Conservation (phyloP, 30 jellyfish, hydroid and myxozoan species). For the Hydractinia echinata region DNA sequence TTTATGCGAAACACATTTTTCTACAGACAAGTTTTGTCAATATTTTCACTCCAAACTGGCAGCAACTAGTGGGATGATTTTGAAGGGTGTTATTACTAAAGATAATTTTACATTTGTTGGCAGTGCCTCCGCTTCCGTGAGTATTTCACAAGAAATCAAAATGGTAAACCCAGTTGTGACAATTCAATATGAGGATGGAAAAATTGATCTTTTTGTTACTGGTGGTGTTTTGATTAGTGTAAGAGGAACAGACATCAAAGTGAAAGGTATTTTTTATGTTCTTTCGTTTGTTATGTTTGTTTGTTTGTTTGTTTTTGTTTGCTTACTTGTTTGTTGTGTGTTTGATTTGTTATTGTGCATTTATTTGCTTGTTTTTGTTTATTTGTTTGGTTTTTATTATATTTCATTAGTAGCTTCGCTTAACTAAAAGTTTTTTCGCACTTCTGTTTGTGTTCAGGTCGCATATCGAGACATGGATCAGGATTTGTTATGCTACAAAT, state of each 20-base stretch:
- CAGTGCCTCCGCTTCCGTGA: constrained; percentile 20
- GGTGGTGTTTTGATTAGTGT: neutral
- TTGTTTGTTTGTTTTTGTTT: too few species aligned
- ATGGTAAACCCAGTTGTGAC: constrained; percentile 4
- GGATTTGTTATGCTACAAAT: constrained; percentile 10
- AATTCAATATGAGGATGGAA: constrained; percentile 5
- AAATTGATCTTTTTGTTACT: neutral
- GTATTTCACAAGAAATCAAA: neutral
- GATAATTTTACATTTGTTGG: constrained; percentile 21
- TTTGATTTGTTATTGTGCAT: too few species aligned
- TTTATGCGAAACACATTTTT: constrained; percentile 5
- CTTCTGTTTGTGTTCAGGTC: neutral
- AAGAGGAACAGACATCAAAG: neutral
- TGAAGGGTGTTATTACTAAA: neutral
- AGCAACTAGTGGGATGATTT: neutral
- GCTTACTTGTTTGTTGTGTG: too few species aligned
- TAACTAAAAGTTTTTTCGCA: too few species aligned
- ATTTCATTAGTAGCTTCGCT: too few species aligned
- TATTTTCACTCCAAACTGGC: constrained; percentile 8
- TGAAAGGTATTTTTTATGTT: neutral
- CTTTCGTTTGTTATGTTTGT: too few species aligned
- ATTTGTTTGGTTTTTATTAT: too few species aligned
- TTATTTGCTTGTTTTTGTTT: too few species aligned
- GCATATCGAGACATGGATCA: constrained; percentile 10
- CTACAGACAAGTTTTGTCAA: constrained; percentile 8